Conservation (phyloP, 2,113 vertebrate genomes). For the Plecotus auritus region DNA sequence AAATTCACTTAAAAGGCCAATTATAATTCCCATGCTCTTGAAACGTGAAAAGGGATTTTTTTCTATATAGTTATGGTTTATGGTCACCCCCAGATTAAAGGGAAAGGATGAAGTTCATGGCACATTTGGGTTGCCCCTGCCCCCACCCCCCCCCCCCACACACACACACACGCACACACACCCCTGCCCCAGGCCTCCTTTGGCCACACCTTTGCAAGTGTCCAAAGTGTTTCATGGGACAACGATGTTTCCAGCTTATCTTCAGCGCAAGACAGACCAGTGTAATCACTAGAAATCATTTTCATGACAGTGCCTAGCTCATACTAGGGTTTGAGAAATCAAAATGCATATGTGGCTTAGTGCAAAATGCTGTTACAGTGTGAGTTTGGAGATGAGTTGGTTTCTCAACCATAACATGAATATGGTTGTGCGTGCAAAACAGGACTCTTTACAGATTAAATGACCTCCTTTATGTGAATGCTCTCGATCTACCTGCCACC, state of each 20-base stretch:
- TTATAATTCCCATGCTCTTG: constrained; percentile 41
- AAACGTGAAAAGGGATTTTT: background rate
- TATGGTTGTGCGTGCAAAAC: background rate
- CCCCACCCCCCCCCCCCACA: too few relatives aligned
- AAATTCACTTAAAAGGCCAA: constrained; percentile 52
- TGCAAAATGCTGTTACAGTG: background rate
- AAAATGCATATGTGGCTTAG: background rate
- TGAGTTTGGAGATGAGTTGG: background rate
- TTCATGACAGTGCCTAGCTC: background rate
- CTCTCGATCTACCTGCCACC: background rate
- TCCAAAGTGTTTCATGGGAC: background rate
- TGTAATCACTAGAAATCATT: background rate
- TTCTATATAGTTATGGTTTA: background rate
- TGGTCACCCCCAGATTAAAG: background rate
- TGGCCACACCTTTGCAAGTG: background rate
- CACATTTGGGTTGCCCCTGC: background rate
- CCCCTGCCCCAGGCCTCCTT: background rate
- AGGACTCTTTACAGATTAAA: background rate
- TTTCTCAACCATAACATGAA: background rate
- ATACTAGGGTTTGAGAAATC: background rate
- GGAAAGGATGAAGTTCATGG: background rate
- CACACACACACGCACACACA: too few relatives aligned
- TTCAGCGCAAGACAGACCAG: background rate
- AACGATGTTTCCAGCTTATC: background rate
- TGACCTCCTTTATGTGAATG: background rate